Evolutionary conservation across 2,797 vertebrate species (phyloP), one percentile per base, ranked within the genome.

Genomic region (Micropoecilia bifurca): DNA sequence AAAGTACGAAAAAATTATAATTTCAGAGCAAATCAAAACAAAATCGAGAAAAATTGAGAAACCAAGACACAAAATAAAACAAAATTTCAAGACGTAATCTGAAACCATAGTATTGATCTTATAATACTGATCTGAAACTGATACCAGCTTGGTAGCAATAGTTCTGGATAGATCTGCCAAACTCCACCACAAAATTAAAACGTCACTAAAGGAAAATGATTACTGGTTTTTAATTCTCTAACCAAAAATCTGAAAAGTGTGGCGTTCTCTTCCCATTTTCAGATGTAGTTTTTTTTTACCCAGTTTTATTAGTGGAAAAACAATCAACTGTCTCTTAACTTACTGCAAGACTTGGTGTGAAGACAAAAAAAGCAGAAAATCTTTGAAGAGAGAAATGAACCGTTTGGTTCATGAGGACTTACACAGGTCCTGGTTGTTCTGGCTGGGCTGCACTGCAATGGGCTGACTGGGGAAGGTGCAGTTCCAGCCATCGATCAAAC

Each of bases 381-480:
- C 6, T 45, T 14, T 28, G 8, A 45, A 5, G 1, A 45, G 12
- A 22, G 22, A 43, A 25, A 16, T 71, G 10, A 45, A 45, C 14
- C 6, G n/a, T 36, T 53, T 46, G 69, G 16, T 46, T 45, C 45
- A 28, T 30, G 33, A 18, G 10, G 6, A 95, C 98, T 97, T 91
- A 99, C 98, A 92, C 46, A 96, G 93, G 45, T 94, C 93, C 83
- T 98, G 95, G 0, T 89, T 86, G 73, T 99, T 99, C 86, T 78
- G 84, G 89, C 96, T 97, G 53, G 94, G 92, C 48, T 96, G 96
- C 77, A 98, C 95, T 6, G 82, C 77, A 0, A 96, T 93, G 0
- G 91, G 89, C 28, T 97, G 97, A 84, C 91, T 96, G 6, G 97
- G 96, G 83, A 99, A 98, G 57, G 96, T 97, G 90, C 98, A 99